phyloP scores from a whole-genome alignment of 2,797 vertebrate genomes.

The Propithecus perrieri region DNA sequence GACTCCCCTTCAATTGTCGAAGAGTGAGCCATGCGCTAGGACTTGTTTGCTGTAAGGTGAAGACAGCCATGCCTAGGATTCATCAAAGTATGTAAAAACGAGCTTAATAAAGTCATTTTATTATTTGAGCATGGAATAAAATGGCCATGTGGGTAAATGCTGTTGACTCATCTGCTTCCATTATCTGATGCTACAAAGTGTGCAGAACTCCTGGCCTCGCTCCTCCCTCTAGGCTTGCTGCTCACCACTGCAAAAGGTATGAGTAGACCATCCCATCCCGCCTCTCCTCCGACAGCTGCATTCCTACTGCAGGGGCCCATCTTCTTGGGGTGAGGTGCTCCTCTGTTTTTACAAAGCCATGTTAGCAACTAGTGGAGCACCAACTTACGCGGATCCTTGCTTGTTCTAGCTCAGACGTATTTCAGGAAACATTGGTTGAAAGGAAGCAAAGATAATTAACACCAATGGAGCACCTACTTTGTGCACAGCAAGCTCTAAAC shows the following conservation, averaged over 20 bases:
- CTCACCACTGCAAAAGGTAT: background rate
- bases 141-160: background rate
- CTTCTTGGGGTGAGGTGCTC: background rate
- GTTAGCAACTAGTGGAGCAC: background rate
- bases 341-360: background rate
- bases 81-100: background rate
- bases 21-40: background rate
- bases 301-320: background rate
- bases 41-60: background rate
- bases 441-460: background rate
- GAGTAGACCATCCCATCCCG: background rate
- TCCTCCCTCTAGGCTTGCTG: background rate
- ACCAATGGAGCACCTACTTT: background rate
- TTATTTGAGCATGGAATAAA: constrained; percentile 65
- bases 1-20: background rate
- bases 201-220: background rate
- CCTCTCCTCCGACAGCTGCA: background rate
- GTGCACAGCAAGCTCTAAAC: background rate
- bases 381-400: background rate
- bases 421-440: background rate
- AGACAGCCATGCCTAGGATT: background rate
- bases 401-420: background rate
- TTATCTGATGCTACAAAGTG: background rate
- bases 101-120: constrained; percentile 29
- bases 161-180: background rate